Evolutionary conservation across 2,888 invertebrate genomes (phyloP).

Genomic region (Orthosia gracilis): DNA sequence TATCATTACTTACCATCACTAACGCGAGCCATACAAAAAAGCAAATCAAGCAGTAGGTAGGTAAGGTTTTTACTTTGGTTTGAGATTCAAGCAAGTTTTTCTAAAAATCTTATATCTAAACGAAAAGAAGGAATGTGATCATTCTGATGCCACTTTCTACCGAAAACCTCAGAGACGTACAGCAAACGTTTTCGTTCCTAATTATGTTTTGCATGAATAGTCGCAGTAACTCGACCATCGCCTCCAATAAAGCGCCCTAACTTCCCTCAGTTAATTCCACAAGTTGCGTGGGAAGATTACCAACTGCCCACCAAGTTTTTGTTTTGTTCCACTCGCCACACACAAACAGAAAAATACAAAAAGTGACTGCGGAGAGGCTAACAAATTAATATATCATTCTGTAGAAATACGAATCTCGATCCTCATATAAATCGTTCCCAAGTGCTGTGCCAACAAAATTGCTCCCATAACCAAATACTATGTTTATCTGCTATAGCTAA

Average conservation of each 20-base stretch:
- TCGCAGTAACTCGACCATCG: not conserved
- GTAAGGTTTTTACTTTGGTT: no score
- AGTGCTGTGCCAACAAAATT: constrained; percentile 29
- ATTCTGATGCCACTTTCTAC: not conserved
- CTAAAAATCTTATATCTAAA: not conserved
- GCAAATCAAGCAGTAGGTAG: no score
- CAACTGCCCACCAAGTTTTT: constrained; percentile 46
- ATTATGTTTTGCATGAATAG: constrained; percentile 20
- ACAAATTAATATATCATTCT: constrained; percentile 34
- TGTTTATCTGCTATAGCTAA: constrained; percentile 23
- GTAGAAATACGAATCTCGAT: not conserved
- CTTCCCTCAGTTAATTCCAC: constrained; percentile 19
- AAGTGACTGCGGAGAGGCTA: constrained; percentile 22
- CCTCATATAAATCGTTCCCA: constrained; percentile 14
- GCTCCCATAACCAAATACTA: constrained; percentile 23
- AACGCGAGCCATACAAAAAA: no score
- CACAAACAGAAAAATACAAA: constrained; percentile 37
- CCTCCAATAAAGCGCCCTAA: constrained; percentile 13
- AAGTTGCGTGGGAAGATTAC: constrained; percentile 37
- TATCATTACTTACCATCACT: no score
- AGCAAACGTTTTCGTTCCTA: constrained; percentile 5
- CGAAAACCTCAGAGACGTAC: not conserved
- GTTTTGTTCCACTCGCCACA: constrained; percentile 13
- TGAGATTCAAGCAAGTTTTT: not conserved
- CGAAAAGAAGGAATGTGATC: not conserved